Percentiles rank a stretch among this genome's conserved stretches.
phyloP scores from a whole-genome alignment of 37 sponge, comb jelly and placozoan genomes.

The Halichondria panicea region DNA sequence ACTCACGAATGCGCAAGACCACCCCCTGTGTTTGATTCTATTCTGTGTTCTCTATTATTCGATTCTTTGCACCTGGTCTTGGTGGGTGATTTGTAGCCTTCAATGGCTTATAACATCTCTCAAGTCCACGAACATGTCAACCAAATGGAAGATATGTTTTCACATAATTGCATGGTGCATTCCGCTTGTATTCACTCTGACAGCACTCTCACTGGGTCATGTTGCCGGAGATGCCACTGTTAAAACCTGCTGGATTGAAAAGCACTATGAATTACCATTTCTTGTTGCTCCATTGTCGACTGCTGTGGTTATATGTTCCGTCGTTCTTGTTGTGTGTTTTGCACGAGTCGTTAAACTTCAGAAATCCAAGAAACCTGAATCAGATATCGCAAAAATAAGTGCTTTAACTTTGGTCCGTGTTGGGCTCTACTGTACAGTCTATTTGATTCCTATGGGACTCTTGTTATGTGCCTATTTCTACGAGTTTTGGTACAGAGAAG shows the following conservation, averaged over 20 bases:
- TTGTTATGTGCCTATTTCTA: constrained; percentile 30
- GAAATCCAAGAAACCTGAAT: background rate
- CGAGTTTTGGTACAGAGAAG: constrained; percentile 26
- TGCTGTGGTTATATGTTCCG: constrained; percentile 22
- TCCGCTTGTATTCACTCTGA: constrained; percentile 28
- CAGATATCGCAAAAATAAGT: background rate
- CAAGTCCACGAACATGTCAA: background rate
- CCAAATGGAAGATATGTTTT: background rate
- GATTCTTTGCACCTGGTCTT: constrained; percentile 53
- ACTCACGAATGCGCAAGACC: background rate
- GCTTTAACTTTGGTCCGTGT: background rate
- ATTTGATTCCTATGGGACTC: constrained; percentile 26
- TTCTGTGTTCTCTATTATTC: constrained; percentile 54
- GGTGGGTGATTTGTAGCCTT: constrained; percentile 46
- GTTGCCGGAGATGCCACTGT: constrained; percentile 31
- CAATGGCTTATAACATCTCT: constrained; percentile 45
- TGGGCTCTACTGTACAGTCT: constrained; percentile 19
- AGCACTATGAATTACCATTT: constrained; percentile 28
- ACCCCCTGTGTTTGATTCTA: constrained; percentile 20
- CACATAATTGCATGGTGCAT: constrained; percentile 57
- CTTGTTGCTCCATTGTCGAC: constrained; percentile 42
- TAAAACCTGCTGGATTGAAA: constrained; percentile 42
- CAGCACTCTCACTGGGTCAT: constrained; percentile 3
- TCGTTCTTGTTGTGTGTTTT: constrained; percentile 40
- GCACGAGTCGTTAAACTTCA: constrained; percentile 16